Evolutionary conservation across 2,113 vertebrate species (phyloP).

Genomic region (Camelus dromedarius): DNA sequence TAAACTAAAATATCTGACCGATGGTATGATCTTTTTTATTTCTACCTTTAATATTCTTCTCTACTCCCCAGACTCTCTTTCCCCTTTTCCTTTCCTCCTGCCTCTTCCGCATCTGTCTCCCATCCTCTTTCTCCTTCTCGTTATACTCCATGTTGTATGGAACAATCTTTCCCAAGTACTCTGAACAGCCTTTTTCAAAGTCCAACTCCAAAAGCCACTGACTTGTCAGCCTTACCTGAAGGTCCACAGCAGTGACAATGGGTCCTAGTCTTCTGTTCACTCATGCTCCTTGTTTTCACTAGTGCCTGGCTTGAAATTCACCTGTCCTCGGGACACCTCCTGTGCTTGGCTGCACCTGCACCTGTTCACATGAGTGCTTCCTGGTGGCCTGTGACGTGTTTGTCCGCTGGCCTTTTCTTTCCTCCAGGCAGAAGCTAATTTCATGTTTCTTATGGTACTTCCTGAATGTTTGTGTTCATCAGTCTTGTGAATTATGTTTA

Average conservation of each 20-base stretch:
- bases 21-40: background rate
- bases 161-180: background rate
- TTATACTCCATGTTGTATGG: background rate
- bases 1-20: constrained; percentile 1
- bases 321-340: background rate
- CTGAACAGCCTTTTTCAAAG: constrained; percentile 45
- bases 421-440: constrained; percentile 39
- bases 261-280: background rate
- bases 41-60: background rate
- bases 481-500: constrained; percentile 37
- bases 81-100: background rate
- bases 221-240: constrained; percentile 40
- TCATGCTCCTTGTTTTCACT: background rate
- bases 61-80: background rate
- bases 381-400: background rate
- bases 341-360: background rate
- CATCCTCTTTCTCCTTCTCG: background rate
- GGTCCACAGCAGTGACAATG: background rate
- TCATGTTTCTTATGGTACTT: background rate
- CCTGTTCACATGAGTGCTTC: background rate
- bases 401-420: background rate
- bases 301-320: background rate
- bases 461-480: background rate
- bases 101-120: background rate
- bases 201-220: background rate